Percentiles rank a stretch among this genome's conserved stretches.
These are phyloP conservation scores for Columba janthina DNA, from an alignment of 2,113 vertebrate genomes.

Conservation along the genomic window DNA sequence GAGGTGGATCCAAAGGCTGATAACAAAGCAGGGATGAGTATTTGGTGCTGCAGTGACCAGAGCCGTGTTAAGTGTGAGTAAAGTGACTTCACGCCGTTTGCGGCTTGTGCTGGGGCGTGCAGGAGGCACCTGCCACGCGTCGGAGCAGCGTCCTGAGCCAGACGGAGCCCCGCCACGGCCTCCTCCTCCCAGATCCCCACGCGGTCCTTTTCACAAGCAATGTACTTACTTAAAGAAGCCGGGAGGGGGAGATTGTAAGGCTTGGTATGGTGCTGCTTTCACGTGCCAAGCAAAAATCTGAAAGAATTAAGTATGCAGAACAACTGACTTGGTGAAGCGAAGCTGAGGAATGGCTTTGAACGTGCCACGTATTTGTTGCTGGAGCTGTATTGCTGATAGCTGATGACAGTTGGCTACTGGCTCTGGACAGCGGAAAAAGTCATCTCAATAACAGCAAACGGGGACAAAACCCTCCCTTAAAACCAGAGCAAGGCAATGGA, in stretches of 20 bases:
- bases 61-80: background rate
- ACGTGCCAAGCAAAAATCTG: background rate
- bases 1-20: background rate
- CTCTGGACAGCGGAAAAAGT: background rate
- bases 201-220: background rate
- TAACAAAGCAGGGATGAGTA: background rate
- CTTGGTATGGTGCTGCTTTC: background rate
- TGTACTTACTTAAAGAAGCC: background rate
- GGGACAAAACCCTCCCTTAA: background rate
- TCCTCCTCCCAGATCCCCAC: background rate
- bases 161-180: background rate
- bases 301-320: background rate
- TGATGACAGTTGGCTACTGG: background rate
- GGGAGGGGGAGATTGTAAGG: fast-evolving
- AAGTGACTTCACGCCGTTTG: fast-evolving
- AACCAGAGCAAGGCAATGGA: background rate
- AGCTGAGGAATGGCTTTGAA: background rate
- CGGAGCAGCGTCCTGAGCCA: background rate
- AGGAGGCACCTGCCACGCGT: background rate
- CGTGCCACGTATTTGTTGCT: background rate
- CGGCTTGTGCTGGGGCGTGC: background rate
- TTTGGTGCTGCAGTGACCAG: background rate
- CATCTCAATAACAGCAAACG: background rate
- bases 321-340: background rate
- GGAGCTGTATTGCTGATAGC: background rate